Evolutionary conservation across 2,888 invertebrate species (phyloP).

Genomic region (Drosophila niveifrons): DNA sequence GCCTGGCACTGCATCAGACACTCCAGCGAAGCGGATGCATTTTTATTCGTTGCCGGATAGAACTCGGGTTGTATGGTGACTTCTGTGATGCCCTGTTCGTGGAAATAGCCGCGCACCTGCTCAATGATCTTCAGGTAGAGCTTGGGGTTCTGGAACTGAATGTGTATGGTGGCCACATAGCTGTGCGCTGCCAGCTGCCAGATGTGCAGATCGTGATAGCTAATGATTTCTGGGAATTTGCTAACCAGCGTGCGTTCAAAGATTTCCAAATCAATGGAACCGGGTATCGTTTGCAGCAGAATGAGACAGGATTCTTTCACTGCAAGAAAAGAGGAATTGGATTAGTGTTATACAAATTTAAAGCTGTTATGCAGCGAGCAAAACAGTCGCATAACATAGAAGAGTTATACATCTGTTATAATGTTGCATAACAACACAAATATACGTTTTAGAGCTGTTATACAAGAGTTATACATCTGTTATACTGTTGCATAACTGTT

Average conservation of each 20-base stretch:
- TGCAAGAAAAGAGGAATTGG: conserved; percentile 84
- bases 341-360: conserved; percentile 12
- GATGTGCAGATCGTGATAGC: conserved; percentile 95
- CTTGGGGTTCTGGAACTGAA: conserved; percentile 89
- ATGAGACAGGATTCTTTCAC: conserved; percentile 96
- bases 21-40: conserved; percentile 75
- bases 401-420: too few species aligned
- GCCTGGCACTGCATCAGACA: conserved; percentile 82
- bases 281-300: conserved; percentile 96
- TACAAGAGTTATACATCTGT: too few species aligned
- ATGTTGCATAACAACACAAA: too few species aligned
- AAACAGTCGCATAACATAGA: too few species aligned
- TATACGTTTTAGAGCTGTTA: too few species aligned
- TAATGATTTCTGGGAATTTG: conserved; percentile 90
- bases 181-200: conserved; percentile 94
- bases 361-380: not conserved
- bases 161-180: conserved; percentile 94
- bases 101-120: conserved; percentile 90
- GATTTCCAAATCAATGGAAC: conserved; percentile 91
- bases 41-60: conserved; percentile 72
- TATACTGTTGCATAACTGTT: too few species aligned
- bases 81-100: conserved; percentile 92
- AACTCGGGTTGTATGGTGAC: conserved; percentile 96
- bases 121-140: conserved; percentile 87
- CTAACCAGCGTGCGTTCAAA: conserved; percentile 88